phyloP scores from a whole-genome alignment of 2,888 invertebrate species.

The Mimas tiliae region DNA sequence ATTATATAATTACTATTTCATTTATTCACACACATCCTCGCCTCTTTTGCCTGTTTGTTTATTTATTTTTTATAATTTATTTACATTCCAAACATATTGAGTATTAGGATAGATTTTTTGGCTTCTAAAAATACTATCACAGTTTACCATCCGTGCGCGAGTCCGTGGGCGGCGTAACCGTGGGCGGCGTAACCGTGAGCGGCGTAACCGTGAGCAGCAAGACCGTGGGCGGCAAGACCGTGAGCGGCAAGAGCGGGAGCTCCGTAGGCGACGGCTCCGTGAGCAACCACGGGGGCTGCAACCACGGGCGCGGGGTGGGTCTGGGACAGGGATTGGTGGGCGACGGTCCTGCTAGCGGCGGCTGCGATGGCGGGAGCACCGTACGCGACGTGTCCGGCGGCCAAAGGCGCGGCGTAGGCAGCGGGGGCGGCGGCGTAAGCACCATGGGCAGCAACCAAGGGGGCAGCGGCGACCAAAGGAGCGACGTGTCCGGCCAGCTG shows the following conservation, averaged over 20 bases:
- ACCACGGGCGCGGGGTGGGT: conserved; percentile 68
- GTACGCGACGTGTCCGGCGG: conserved; percentile 43
- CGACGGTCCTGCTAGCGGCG: conserved; percentile 60
- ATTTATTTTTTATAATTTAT: conserved; percentile 67
- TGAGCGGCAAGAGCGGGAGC: conserved; percentile 41
- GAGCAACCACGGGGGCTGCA: conserved; percentile 50
- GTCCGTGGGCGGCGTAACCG: conserved; percentile 49
- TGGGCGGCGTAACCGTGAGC: conserved; percentile 44
- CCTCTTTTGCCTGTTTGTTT: conserved; percentile 65
- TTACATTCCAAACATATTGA: conserved; percentile 72
- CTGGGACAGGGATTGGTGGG: conserved; percentile 68
- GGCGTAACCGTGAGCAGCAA: conserved; percentile 43
- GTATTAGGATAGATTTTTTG: conserved; percentile 69
- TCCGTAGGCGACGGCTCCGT: conserved; percentile 40
- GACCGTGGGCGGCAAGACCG: conserved; percentile 42
- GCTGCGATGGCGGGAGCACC: conserved; percentile 48
- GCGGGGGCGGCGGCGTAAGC: conserved; percentile 38
- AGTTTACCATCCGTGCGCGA: conserved; percentile 76
- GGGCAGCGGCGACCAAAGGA: conserved; percentile 35
- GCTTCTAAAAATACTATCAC: conserved; percentile 73
- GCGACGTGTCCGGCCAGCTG: conserved; percentile 70
- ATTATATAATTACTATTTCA: conserved; percentile 61
- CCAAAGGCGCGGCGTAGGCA: conserved; percentile 42
- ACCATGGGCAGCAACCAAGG: conserved; percentile 28
- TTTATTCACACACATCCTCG: conserved; percentile 83